Evolutionary conservation across 2,888 invertebrate species (phyloP).

Genomic region (Brenthis hecate): DNA sequence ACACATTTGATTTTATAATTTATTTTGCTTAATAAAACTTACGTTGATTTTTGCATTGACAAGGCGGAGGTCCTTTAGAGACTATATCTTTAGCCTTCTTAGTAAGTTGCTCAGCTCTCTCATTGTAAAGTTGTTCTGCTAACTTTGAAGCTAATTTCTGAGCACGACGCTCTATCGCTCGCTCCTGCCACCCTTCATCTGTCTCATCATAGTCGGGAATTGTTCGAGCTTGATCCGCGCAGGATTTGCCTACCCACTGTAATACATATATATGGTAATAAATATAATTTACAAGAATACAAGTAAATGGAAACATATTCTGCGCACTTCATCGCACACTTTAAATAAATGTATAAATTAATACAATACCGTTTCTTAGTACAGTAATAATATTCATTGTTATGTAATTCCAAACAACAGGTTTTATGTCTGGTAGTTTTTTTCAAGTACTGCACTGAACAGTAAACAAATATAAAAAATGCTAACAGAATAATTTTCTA

Average conservation of each 20-base stretch:
- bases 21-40: too few species aligned
- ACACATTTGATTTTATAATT: too few species aligned
- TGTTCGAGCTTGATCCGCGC: conserved; percentile 54
- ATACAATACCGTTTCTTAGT: too few species aligned
- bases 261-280: background rate
- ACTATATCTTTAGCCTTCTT: conserved; percentile 55
- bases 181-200: conserved; percentile 55
- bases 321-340: background rate
- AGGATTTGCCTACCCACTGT: conserved; percentile 68
- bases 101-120: conserved; percentile 57
- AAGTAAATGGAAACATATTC: background rate
- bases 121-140: conserved; percentile 62
- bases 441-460: too few species aligned
- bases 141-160: conserved; percentile 60
- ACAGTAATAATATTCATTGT: too few species aligned
- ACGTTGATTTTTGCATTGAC: conserved; percentile 53
- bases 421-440: too few species aligned
- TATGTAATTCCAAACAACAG: too few species aligned
- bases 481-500: background rate
- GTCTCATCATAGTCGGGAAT: conserved; percentile 45
- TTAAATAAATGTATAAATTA: too few species aligned
- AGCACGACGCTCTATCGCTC: conserved; percentile 59
- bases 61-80: conserved; percentile 54
- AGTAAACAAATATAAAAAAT: too few species aligned
- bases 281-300: conserved; percentile 2